Conservation (phyloP, 1,140 invertebrate species). For the Homarus americanus region DNA sequence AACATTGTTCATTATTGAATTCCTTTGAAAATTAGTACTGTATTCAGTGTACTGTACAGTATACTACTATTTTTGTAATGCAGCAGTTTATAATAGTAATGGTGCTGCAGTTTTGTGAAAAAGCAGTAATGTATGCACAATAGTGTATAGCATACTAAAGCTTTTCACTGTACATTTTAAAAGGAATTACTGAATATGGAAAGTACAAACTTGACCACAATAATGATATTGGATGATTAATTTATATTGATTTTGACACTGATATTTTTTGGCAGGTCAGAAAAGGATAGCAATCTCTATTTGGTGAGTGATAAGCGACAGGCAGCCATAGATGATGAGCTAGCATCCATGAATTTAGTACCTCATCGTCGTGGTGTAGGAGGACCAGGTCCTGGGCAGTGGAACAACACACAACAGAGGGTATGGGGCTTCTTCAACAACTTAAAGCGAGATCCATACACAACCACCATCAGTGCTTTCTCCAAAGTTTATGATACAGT, state of each 20-base stretch:
- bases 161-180: no score
- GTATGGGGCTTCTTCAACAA: slow-evolving; percentile 65
- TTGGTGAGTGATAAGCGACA: slow-evolving; percentile 54
- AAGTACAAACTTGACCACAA: no score
- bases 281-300: slow-evolving; percentile 57
- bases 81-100: not conserved
- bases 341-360: slow-evolving; percentile 55
- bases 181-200: no score
- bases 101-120: no score
- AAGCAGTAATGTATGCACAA: no score
- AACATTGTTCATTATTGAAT: not conserved
- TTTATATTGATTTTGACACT: not conserved
- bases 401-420: slow-evolving; percentile 48
- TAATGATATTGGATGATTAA: no score
- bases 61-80: not conserved
- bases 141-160: no score
- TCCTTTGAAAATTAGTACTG: no score
- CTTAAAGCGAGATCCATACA: slow-evolving; percentile 60
- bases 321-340: slow-evolving; percentile 37
- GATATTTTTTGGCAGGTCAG: slow-evolving; percentile 27
- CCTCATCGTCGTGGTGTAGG: slow-evolving; percentile 29
- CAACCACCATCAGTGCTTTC: slow-evolving; percentile 39
- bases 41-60: not conserved
- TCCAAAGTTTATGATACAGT: slow-evolving; percentile 64
- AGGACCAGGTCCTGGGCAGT: not conserved